Conservation (phyloP, 2,797 vertebrate genomes). For the Anas bernieri region DNA sequence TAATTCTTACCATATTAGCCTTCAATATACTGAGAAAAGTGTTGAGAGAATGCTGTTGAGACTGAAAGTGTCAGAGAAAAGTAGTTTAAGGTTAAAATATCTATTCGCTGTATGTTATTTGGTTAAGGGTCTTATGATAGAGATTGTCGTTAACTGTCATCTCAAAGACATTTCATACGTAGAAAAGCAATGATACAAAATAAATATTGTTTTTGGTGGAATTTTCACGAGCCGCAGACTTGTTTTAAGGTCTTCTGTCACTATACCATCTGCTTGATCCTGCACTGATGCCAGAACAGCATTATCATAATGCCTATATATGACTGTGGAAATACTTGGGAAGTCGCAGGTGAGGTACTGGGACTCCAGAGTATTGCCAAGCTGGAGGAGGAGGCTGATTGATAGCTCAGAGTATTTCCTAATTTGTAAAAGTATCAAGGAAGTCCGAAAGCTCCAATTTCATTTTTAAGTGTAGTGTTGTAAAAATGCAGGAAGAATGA, state of each 20-base stretch:
- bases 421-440: neutral
- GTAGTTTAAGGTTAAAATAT: neutral
- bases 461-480: neutral
- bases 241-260: conserved; percentile 7
- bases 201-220: neutral
- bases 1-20: neutral
- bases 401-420: neutral
- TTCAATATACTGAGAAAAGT: neutral
- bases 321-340: neutral
- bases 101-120: neutral
- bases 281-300: conserved; percentile 12
- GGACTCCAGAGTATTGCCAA: neutral
- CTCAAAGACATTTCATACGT: neutral
- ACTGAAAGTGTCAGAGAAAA: neutral
- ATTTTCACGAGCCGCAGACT: neutral
- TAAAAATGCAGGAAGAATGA: neutral
- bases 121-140: neutral
- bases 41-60: neutral
- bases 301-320: neutral
- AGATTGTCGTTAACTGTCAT: neutral
- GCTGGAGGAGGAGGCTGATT: neutral
- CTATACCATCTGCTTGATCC: neutral
- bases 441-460: neutral
- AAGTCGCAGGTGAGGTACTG: neutral
- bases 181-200: neutral